Evolutionary conservation across 1,140 invertebrate genomes (phyloP).

Genomic region (Bicyclus anynana): DNA sequence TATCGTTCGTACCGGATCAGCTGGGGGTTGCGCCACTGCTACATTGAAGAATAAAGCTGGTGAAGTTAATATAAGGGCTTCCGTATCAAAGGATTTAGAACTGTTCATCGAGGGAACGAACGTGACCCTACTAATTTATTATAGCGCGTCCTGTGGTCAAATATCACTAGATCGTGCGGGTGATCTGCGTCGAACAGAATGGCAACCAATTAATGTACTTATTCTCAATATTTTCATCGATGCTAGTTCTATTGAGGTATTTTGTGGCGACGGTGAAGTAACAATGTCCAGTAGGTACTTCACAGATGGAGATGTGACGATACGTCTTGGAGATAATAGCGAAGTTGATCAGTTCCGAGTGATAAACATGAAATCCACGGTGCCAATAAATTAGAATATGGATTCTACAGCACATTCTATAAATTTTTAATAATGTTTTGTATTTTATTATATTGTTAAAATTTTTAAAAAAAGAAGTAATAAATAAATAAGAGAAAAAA

Average conservation of each 20-base stretch:
- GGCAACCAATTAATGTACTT: conserved; percentile 38
- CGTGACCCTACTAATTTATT: conserved; percentile 38
- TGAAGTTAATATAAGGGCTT: conserved; percentile 36
- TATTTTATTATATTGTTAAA: no score
- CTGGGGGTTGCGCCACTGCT: conserved; percentile 17
- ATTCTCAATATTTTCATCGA: conserved; percentile 50
- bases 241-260: conserved; percentile 65
- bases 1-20: conserved; percentile 25
- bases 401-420: no score
- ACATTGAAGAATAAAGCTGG: conserved; percentile 39
- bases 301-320: conserved; percentile 32
- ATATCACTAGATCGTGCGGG: conserved; percentile 50
- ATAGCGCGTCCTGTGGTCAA: conserved; percentile 26
- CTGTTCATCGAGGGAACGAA: conserved; percentile 40
- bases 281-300: conserved; percentile 59
- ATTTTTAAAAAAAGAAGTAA: no score
- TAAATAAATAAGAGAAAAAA: no score
- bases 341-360: conserved; percentile 32
- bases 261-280: conserved; percentile 59
- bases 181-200: conserved; percentile 40
- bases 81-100: conserved; percentile 24
- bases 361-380: conserved; percentile 34
- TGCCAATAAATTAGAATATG: conserved; percentile 14
- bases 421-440: no score
- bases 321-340: conserved; percentile 32